Evolutionary conservation across 2,113 vertebrate species (phyloP), one percentile per base, ranked within the genome.

Genomic region (Xyliphius kryptos): DNA sequence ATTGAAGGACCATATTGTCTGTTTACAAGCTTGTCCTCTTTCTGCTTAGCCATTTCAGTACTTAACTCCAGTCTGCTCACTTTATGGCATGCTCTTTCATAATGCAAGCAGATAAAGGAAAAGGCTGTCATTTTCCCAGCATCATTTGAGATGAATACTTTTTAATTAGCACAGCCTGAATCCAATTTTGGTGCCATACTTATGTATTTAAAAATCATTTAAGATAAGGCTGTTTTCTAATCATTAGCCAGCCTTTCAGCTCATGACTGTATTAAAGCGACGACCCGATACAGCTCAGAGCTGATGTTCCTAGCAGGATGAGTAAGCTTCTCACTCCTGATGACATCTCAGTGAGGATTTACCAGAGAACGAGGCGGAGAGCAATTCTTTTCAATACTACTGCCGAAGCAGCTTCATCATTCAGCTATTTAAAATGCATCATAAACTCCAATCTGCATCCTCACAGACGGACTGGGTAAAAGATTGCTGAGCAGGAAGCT

Each of bases 141-240:
- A 49, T 57, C 48, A 32, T 72, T 67, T 58, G 61, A 50, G 64
- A 53, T 63, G 54, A 71, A 61, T 62, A 54, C 44, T 64, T 64
- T 72, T 64, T 56, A 63, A 53, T 60, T 68, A 60, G 43, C 66
- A 41, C 56, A 63, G 46, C 55, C 61, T 53, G 62, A 61, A 64
- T 56, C 61, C 56, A 72, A 50, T 64, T 68, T 71, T n/a, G 44
- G 36, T 40, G 26, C n/a, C 12, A 22, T 63, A 48, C 65, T 57
- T 63, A 48, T 54, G 59, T 47, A 63, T 67, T 71, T 58, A 67
- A 62, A 71, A 66, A 62, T 61, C 48, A 63, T 53, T 67, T 71
- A n/a, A 53, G 47, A 48, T 71, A 47, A n/a, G 46, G 36, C 64
- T 58, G 57, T 61, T 71, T 67, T 63, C 59, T 58, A 63, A 54